Base-by-base conservation (phyloP, 2,113 vertebrate genomes). In the Syngnathoides biaculeatus region DNA sequence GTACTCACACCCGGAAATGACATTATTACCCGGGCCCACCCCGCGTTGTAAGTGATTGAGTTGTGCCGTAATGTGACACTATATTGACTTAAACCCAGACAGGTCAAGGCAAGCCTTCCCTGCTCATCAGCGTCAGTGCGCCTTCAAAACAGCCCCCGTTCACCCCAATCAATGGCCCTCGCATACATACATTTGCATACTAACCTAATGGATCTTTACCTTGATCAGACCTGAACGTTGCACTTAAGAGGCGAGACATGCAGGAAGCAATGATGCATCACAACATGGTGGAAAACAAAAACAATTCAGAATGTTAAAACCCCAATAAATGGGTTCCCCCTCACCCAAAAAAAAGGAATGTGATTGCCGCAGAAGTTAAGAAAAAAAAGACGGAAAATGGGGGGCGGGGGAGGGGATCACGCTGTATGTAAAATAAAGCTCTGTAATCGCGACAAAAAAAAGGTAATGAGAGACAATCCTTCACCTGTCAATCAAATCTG, bases 131-230 rank as follows among this genome's bases (percentile, higher is more conserved):
- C 84, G 74, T 91, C 88, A 88, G 73, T 43, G 74, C 72, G 76
- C 85, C 82, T 79, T 79, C 84, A 88, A 88, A 89, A 80, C 45
- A 47, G 77, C 68, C 67, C 62, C 65, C 62, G 65, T 75, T 84
- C 81, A 80, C 73, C 76, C 74, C 79, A 80, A 91, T 92, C 88
- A 91, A 92, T 92, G 80, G 80, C 73, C 79, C 73, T 82, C 19
- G 88, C 88, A 87, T 86, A 83, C 88, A 91, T 90, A 85, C 74
- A 91, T 91, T 86, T 90, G 86, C 91, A 93, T 92, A 84, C 75
- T 77, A 85, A 87, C 82, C 83, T 85, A 87, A 91, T 88, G 86
- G 89, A 90, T 89, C 81, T 87, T 80, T 82, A 69, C 75, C 82
- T 81, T 89, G 81, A 89, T 90, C 85, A 86, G 72, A 86, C 65